Evolutionary conservation across 53 echinoderm and acorn worm species (phyloP).

Genomic region (Mesocentrotus franciscanus): DNA sequence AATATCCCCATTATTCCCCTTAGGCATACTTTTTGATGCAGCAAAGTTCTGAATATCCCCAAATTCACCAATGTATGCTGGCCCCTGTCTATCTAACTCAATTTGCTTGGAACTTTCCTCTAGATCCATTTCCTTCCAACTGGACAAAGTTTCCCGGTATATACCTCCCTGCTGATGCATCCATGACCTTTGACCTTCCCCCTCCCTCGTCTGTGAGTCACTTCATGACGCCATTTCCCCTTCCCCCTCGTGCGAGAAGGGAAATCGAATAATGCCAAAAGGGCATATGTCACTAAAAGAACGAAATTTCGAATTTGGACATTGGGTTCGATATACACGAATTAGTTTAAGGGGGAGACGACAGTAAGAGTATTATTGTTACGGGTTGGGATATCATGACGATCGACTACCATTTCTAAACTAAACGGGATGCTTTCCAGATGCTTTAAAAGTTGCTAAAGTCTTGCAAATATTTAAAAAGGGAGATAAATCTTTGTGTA

Average conservation of each 20-base stretch:
- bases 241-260: background rate
- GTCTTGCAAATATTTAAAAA: too few species aligned
- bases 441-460: too few species aligned
- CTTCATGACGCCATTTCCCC: conserved; percentile 19
- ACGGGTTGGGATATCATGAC: too few species aligned
- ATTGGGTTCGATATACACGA: too few species aligned
- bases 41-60: background rate
- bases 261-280: background rate
- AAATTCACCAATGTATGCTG: background rate
- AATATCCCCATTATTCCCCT: too few species aligned
- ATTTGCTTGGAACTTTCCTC: conserved; percentile 4
- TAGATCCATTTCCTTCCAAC: conserved; percentile 1
- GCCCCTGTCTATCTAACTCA: background rate
- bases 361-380: too few species aligned
- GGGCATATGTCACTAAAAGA: background rate
- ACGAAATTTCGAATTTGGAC: background rate
- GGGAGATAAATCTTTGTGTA: too few species aligned
- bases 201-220: conserved; percentile 30
- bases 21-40: too few species aligned
- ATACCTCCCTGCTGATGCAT: background rate
- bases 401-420: too few species aligned
- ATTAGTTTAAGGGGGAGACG: too few species aligned
- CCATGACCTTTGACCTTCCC: conserved; percentile 47
- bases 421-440: too few species aligned
- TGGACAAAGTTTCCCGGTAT: background rate